Percentiles rank a stretch among this genome's conserved stretches.
Conservation (phyloP, 2,888 invertebrate species). For the Ferrisia virgata region DNA sequence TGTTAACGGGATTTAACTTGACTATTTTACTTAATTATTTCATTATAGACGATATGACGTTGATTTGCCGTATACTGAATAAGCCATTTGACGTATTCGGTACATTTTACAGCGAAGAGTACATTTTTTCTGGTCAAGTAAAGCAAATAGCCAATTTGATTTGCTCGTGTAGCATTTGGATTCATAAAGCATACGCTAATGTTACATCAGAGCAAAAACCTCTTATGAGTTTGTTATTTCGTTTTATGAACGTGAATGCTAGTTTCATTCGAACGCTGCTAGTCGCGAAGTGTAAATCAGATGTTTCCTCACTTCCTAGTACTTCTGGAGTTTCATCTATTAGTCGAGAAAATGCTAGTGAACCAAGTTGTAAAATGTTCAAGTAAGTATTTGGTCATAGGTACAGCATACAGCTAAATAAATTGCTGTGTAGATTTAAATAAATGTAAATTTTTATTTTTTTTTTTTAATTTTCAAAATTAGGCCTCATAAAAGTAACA, state of each 20-base stretch:
- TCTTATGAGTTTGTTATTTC: conserved; percentile 66
- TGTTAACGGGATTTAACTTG: neutral
- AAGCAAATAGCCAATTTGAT: conserved; percentile 74
- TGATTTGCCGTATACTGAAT: conserved; percentile 72
- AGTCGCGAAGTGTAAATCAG: conserved; percentile 58
- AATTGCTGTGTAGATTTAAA: no score
- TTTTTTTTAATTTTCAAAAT: neutral
- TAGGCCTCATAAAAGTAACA: neutral
- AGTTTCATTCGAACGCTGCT: conserved; percentile 74
- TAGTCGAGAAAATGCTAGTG: neutral
- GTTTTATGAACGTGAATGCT: conserved; percentile 74
- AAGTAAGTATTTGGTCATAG: conserved; percentile 46
- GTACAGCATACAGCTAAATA: no score
- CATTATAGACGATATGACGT: conserved; percentile 63
- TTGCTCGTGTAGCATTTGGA: conserved; percentile 71
- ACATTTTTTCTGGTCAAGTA: conserved; percentile 76
- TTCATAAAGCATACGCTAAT: conserved; percentile 80
- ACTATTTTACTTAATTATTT: neutral
- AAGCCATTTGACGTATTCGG: conserved; percentile 86
- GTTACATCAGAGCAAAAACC: conserved; percentile 74
- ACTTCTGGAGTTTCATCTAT: neutral
- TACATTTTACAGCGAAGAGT: conserved; percentile 81
- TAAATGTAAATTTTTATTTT: no score
- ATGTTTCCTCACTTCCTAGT: neutral
- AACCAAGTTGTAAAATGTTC: neutral